Evolutionary conservation across 2,113 vertebrate species (phyloP).

Genomic region (Bagarius yarrelli): DNA sequence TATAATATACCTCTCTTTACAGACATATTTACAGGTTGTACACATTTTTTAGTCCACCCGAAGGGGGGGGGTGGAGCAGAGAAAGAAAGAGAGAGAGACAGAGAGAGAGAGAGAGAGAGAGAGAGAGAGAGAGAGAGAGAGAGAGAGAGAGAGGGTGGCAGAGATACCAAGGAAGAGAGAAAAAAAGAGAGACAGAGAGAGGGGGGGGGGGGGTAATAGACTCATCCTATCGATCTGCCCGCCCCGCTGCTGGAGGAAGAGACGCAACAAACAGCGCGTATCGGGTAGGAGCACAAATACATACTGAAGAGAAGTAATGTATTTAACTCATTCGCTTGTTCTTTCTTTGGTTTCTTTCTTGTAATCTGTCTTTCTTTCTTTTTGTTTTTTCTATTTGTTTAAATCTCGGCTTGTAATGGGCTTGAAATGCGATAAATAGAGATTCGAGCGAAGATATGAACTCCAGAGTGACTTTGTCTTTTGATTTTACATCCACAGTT

Average conservation of each 20-base stretch:
- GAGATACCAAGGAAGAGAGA: too few species aligned
- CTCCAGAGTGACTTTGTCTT: background rate
- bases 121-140: conserved; percentile 8
- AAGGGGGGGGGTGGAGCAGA: too few species aligned
- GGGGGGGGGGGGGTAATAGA: too few species aligned
- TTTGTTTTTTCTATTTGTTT: background rate
- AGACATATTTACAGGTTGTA: too few species aligned
- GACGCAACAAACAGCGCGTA: background rate
- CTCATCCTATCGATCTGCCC: conserved; percentile 53
- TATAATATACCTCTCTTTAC: background rate
- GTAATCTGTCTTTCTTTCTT: background rate
- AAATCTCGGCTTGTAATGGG: background rate
- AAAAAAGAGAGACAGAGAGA: conserved; percentile 19
- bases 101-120: conserved; percentile 24
- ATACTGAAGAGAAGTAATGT: background rate
- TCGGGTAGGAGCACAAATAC: background rate
- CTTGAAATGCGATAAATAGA: background rate
- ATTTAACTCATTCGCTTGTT: background rate
- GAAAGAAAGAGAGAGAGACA: conserved; percentile 5
- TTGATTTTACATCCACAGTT: background rate
- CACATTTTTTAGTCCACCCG: too few species aligned
- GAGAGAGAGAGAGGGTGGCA: conserved; percentile 5
- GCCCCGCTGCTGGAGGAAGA: conserved; percentile 58
- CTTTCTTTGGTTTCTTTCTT: background rate
- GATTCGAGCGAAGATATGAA: background rate